A percentile compares a stretch with the other conserved stretches of the same genome.
Conservation (phyloP, 2,888 invertebrate species). For the Conchocele bisecta region DNA sequence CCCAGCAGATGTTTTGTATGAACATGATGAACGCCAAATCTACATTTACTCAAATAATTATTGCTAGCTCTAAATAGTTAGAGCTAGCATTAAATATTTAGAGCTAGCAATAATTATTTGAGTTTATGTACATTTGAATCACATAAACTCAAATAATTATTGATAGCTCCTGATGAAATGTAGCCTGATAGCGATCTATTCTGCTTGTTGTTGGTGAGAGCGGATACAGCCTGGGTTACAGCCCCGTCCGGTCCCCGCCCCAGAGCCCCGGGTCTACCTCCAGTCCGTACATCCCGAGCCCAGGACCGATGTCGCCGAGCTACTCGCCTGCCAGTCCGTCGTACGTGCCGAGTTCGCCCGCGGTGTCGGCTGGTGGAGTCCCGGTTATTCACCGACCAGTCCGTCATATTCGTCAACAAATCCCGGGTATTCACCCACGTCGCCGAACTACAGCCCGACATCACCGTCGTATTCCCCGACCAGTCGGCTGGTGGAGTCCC, state of each 20-base stretch:
- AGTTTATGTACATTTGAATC: too few relatives aligned
- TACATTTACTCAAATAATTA: too few relatives aligned
- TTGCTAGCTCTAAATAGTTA: too few relatives aligned
- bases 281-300: slow-evolving; percentile 86
- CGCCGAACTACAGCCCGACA: slow-evolving; percentile 86
- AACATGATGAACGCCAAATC: too few relatives aligned
- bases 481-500: too few relatives aligned
- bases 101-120: too few relatives aligned
- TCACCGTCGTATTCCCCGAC: slow-evolving; percentile 88
- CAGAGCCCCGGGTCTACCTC: slow-evolving; percentile 77
- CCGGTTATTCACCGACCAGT: slow-evolving; percentile 83
- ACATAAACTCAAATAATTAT: too few relatives aligned
- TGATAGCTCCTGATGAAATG: too few relatives aligned
- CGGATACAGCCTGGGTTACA: slow-evolving; percentile 86
- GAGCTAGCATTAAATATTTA: too few relatives aligned
- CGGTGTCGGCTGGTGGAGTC: slow-evolving; percentile 73
- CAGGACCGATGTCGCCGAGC: slow-evolving; percentile 84
- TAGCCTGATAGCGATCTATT: too few relatives aligned
- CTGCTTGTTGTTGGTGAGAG: slow-evolving; percentile 97
- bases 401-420: slow-evolving; percentile 87
- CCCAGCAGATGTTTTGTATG: too few relatives aligned
- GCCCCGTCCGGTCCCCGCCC: slow-evolving; percentile 85
- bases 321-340: slow-evolving; percentile 84
- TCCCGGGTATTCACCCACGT: slow-evolving; percentile 81
- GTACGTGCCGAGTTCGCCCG: slow-evolving; percentile 85